Percentiles rank a stretch among this genome's conserved stretches.
phyloP scores from a whole-genome alignment of 2,888 invertebrate genomes.

The Tenodera sinensis region DNA sequence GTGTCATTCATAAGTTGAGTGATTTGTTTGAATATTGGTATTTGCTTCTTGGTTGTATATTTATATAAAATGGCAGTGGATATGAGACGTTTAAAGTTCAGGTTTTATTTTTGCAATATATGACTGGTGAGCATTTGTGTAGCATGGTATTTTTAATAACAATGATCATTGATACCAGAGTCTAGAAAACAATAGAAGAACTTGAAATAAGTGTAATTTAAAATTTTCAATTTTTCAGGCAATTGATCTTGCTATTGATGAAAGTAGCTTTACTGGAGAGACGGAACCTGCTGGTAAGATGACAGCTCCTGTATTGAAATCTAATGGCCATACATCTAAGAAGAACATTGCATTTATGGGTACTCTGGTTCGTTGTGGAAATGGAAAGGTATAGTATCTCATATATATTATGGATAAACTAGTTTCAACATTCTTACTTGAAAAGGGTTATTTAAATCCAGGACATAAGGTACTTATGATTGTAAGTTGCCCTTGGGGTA shows the following conservation, averaged over 20 bases:
- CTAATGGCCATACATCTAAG: slow-evolving; percentile 64
- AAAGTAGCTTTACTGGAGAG: slow-evolving; percentile 98
- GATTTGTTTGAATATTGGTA: no score
- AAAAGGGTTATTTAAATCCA: no score
- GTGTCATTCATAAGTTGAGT: no score
- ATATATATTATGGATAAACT: background rate
- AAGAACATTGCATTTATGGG: slow-evolving; percentile 97
- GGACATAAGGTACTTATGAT: no score
- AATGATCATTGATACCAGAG: background rate
- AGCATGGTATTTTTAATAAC: background rate
- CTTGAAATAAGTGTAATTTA: background rate
- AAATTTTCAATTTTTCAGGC: slow-evolving; percentile 47
- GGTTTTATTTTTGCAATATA: background rate
- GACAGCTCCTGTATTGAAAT: slow-evolving; percentile 60
- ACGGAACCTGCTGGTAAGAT: slow-evolving; percentile 87
- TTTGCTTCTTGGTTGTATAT: no score
- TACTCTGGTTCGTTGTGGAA: slow-evolving; percentile 91
- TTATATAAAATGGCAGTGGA: no score
- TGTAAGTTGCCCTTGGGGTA: no score
- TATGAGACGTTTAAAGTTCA: no score
- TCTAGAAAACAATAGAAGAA: background rate
- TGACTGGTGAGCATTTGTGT: background rate
- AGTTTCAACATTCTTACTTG: background rate
- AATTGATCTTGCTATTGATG: slow-evolving; percentile 90
- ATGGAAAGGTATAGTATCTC: slow-evolving; percentile 71